Evolutionary conservation across 2,888 invertebrate genomes (phyloP), one percentile per base, ranked within the genome.

Genomic region (Drosophila mulleri): DNA sequence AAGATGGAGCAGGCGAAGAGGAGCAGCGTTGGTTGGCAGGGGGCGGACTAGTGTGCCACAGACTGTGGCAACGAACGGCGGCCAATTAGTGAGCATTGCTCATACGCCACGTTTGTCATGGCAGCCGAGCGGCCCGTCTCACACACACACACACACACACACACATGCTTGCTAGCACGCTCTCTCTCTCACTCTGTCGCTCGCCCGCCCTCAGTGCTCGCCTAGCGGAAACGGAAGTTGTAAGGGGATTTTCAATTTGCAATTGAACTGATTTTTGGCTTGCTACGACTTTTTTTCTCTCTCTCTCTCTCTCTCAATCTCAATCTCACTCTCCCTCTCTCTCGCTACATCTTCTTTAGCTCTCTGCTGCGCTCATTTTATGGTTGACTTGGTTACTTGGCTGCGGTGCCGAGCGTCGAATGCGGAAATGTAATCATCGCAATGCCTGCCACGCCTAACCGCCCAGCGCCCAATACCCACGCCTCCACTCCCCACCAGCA

Each of bases 211-310:
- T 39, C 37, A n/a, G 41, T 14, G 60, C 70, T 85, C 65, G 70
- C 71, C 72, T 72, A 75, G 79, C 86, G 86, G 86, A 90, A 87
- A 79, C 87, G 86, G 86, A 87, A 87, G 86, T 90, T 87, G 86
- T 87, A 87, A 90, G 86, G 89, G 86, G 90, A 86, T 86, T 90
- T 89, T 86, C 86, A 90, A 86, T 86, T 87, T 87, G 86, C 90
- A 90, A 87, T 87, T 83, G 86, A 86, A 86, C 86, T 88, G 90
- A 87, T 87, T 87, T 87, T 87, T 90, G 90, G 90, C 87, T 85
- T 82, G 75, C 74, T 73, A 61, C 42, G 42, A 32, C 45, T 54
- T 42, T 44, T 60, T 29, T 5, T 37, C 23, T 8, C 16, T 18
- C 23, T 20, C 52, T 35, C 16, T 32, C 23, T 16, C 52, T 35